A percentile compares a stretch with the other conserved stretches of the same genome.
Conservation (phyloP, 2,113 vertebrate species). For the Oncorhynchus keta region DNA sequence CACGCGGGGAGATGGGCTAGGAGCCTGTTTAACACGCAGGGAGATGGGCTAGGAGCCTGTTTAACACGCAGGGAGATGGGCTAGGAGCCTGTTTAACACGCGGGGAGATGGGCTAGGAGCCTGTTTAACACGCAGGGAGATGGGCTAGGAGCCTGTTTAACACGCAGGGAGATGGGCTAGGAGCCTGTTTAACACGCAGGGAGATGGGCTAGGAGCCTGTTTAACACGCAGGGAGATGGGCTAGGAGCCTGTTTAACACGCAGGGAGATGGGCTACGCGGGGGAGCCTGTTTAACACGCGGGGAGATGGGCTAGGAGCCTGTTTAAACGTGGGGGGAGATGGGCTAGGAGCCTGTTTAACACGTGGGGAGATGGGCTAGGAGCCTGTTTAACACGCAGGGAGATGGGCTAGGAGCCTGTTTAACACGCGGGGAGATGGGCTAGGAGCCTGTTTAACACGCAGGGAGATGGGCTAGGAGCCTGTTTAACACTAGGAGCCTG, state of each 20-base stretch:
- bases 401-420: slow-evolving; percentile 74
- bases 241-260: slow-evolving; percentile 51
- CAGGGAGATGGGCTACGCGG: slow-evolving; percentile 52
- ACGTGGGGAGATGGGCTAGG: slow-evolving; percentile 47
- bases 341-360: slow-evolving; percentile 51
- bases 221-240: too few species aligned
- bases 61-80: too few species aligned
- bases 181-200: too few species aligned
- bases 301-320: slow-evolving; percentile 62
- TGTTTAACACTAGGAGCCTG: slow-evolving; percentile 76
- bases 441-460: slow-evolving; percentile 51
- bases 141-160: too few species aligned
- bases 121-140: too few species aligned
- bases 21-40: too few species aligned
- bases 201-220: too few species aligned
- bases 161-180: too few species aligned
- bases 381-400: slow-evolving; percentile 72
- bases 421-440: slow-evolving; percentile 78
- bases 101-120: too few species aligned
- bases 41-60: too few species aligned
- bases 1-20: too few species aligned
- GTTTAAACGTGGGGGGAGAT: slow-evolving; percentile 78
- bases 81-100: too few species aligned
- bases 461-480: slow-evolving; percentile 59
- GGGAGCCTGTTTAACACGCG: slow-evolving; percentile 74